A percentile compares a stretch with the other conserved stretches of the same genome.
phyloP scores from a whole-genome alignment of 2,113 vertebrate species.

The Neodon shergylaensis region DNA sequence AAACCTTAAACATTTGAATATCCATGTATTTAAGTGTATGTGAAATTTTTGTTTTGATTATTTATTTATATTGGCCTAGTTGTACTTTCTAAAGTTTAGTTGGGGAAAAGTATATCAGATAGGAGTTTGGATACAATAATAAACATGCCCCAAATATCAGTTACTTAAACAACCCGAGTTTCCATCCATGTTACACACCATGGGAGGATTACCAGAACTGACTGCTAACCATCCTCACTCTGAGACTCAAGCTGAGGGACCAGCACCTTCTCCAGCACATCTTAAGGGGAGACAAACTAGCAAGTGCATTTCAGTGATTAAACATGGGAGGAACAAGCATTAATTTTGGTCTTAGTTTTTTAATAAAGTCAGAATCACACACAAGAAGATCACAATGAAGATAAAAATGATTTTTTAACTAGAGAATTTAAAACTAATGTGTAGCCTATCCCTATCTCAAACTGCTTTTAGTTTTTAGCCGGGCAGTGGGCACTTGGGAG shows the following conservation, averaged over 20 bases:
- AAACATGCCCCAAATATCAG: neutral
- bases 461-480: neutral
- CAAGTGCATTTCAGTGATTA: neutral
- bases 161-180: neutral
- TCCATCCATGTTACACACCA: neutral
- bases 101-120: neutral
- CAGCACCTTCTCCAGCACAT: neutral
- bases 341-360: neutral
- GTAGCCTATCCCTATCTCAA: neutral
- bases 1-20: neutral
- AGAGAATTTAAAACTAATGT: neutral
- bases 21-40: neutral
- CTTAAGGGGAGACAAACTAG: rapidly evolving
- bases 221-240: neutral
- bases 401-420: neutral
- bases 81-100: neutral
- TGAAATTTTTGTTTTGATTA: neutral
- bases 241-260: neutral
- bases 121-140: neutral
- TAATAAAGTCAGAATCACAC: neutral
- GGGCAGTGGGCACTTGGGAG: too few species aligned
- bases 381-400: neutral
- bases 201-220: neutral
- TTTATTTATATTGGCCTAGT: neutral
- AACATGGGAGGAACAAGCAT: neutral